Evolutionary conservation across 2,888 invertebrate genomes (phyloP).

Genomic region (Parochlus steinenii): DNA sequence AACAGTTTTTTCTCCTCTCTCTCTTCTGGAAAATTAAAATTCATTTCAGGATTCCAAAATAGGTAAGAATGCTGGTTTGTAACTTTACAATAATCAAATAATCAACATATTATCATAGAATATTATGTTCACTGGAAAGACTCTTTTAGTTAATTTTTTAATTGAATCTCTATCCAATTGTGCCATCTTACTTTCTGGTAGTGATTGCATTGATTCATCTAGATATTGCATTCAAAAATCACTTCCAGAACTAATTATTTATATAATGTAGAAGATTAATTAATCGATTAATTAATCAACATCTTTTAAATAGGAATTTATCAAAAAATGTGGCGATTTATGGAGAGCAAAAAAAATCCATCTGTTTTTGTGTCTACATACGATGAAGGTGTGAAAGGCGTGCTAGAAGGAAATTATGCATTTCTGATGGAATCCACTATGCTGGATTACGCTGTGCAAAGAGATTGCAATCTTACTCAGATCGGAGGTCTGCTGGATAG

Average conservation of each 20-base stretch:
- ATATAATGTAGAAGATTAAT: too few relatives aligned
- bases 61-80: too few relatives aligned
- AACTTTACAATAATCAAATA: too few relatives aligned
- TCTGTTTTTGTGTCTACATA: slow-evolving; percentile 77
- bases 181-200: too few relatives aligned
- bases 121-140: too few relatives aligned
- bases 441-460: slow-evolving; percentile 87
- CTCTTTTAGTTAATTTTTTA: too few relatives aligned
- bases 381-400: slow-evolving; percentile 78
- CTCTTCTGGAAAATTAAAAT: background rate
- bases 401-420: slow-evolving; percentile 81
- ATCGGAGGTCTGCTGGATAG: slow-evolving; percentile 55
- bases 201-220: too few relatives aligned
- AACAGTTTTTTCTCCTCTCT: background rate
- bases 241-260: too few relatives aligned
- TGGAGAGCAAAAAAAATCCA: slow-evolving; percentile 66
- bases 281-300: too few relatives aligned
- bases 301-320: slow-evolving; percentile 80
- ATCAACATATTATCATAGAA: too few relatives aligned
- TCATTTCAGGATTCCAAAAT: slow-evolving; percentile 60
- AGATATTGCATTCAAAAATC: too few relatives aligned
- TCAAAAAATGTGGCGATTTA: slow-evolving; percentile 90
- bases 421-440: slow-evolving; percentile 98
- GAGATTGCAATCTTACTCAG: slow-evolving; percentile 94
- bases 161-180: too few relatives aligned